Base-by-base conservation (phyloP, 1,140 invertebrate species). In the Halyomorpha halys region DNA sequence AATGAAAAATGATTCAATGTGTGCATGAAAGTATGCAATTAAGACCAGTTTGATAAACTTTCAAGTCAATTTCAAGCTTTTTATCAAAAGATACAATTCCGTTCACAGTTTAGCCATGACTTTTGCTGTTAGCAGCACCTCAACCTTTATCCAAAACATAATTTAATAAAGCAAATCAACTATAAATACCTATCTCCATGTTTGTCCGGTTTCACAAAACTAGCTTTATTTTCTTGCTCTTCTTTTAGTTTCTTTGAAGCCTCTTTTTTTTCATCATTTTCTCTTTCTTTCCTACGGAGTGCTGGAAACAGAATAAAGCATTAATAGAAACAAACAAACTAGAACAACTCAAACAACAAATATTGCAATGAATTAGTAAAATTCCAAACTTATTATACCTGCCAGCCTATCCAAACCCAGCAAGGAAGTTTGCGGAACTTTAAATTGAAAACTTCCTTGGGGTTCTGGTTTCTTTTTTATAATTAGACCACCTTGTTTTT, bases 341-440 rank as follows among this genome's bases (percentile, higher is more conserved):
- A 30, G 27, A 8, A n/a, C 8, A 8, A 30, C 27, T 30, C 3
- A 30, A 30, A 30, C 27, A 30, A 30, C 27, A 30, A 30, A 30
- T 8, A 30, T n/a, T n/a, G n/a, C n/a, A n/a, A n/a, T n/a, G n/a
- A 30, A 30, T 30, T 30, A 39, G 13, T 11, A 39, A 8, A 39
- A 39, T 13, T n/a, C 6, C 4, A 1, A 11, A 39, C 11, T 39
- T 23, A 56, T 23, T n/a, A 66, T 70, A 76, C 70, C 79, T 9
- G 94, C 93, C 61, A 97, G 74, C 74, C 86, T 88, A 73, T 98
- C 94, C 21, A 97, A 77, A 1, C 94, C 94, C 9, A 97, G 75
- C 15, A 90, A 71, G 0, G 93, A 96, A 15, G 79, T 78, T 69
- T 72, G 74, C 0, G 89, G 88, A 69, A 87, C 84, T 77, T 93